phyloP scores from a whole-genome alignment of 2,888 invertebrate genomes.

The Xestia xanthographa region DNA sequence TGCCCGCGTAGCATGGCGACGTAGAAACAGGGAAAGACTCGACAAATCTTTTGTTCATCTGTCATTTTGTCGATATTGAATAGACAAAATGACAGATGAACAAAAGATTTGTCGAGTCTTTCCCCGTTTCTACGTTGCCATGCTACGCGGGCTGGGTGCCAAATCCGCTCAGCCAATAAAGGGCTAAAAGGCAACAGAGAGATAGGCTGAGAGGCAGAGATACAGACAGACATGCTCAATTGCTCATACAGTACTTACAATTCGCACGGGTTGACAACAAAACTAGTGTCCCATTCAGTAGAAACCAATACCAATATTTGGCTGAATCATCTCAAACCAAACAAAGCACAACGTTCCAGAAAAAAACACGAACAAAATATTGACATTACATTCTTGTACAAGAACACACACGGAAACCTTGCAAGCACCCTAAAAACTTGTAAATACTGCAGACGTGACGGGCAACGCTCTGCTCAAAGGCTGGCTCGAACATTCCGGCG shows the following conservation, averaged over 20 bases:
- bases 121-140: too few relatives aligned
- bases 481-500: conserved; percentile 75
- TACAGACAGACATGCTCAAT: not conserved
- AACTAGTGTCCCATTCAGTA: not conserved
- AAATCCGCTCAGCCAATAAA: not conserved
- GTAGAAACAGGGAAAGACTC: too few relatives aligned
- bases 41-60: too few relatives aligned
- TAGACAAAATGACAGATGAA: too few relatives aligned
- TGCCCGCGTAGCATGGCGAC: too few relatives aligned
- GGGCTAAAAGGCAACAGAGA: not conserved
- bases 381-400: conserved; percentile 63
- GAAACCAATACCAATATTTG: not conserved
- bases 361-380: conserved; percentile 58
- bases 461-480: conserved; percentile 67
- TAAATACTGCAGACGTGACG: conserved; percentile 76
- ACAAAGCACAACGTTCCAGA: conserved; percentile 8
- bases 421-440: conserved; percentile 73
- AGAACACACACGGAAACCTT: conserved; percentile 68
- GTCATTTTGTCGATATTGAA: too few relatives aligned
- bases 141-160: too few relatives aligned
- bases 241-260: not conserved
- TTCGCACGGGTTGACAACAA: not conserved
- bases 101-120: too few relatives aligned
- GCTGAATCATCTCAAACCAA: not conserved
- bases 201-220: not conserved